Evolutionary conservation across 2,888 invertebrate genomes (phyloP), one percentile per base, ranked within the genome.

Genomic region (Plutella xylostella): DNA sequence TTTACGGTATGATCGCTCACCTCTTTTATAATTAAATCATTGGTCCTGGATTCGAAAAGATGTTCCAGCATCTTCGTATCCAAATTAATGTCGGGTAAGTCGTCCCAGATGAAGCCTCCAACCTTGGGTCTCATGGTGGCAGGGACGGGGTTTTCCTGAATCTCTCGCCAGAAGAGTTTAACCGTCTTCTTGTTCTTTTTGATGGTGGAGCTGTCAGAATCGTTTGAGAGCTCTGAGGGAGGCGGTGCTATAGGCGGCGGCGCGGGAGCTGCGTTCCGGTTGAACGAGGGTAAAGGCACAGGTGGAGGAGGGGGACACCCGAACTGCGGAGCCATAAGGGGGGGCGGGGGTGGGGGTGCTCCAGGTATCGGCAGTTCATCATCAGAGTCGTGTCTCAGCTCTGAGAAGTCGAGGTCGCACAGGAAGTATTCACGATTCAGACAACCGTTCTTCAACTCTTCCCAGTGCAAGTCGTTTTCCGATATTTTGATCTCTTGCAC

Each of bases 91-190:
- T 91, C 89, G 31, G 90, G 90, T 42, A 98, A 72, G 64, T 96
- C 94, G 68, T 96, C 95, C 98, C 98, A 98, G 64, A 98, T 93
- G 60, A 91, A 90, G 43, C 90, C 88, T 52, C 85, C 84, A 40
- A 90, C 80, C 50, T 89, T 89, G 28, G 90, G 79, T 12, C 83
- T 78, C 33, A 84, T 70, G 45, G 78, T 58, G 25, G 78, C 64
- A 4, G 77, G 73, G n/a, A 65, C 60, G 1, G 90, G 89, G 63
- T 90, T 90, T 53, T 94, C 94, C 55, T 93, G 88, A 6, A 95
- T 93, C 75, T 98, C 97, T 65, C 94, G 94, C 99, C 99, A 99
- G 73, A 99, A 99, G 43, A 99, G 84, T 75, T 97, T 97, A 12
- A 99, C 93, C 19, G 98, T 98, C 71, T 98, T 96, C 78, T 97